phyloP scores from a whole-genome alignment of 2,113 vertebrate species.

The Paratilapia polleni region DNA sequence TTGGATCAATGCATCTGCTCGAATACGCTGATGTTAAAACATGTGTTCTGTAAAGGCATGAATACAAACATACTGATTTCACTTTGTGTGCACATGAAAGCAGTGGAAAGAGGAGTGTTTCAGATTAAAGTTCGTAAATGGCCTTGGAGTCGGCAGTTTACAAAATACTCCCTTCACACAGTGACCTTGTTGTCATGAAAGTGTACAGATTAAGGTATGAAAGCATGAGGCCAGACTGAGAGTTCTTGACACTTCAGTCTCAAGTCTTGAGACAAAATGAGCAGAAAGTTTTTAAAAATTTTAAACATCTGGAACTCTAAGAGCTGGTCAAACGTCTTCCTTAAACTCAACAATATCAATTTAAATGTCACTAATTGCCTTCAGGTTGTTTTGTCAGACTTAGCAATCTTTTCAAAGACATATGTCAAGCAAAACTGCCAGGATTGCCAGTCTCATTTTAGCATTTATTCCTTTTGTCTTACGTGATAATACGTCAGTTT shows the following conservation, averaged over 20 bases:
- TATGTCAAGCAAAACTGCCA: neutral
- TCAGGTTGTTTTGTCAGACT: neutral
- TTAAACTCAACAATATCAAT: neutral
- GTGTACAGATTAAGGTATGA: neutral
- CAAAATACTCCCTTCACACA: neutral
- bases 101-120: neutral
- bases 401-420: neutral
- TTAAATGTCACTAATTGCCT: neutral
- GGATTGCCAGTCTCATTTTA: no score
- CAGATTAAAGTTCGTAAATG: neutral
- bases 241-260: neutral
- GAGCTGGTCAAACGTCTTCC: neutral
- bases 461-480: no score
- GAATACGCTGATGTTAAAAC: neutral
- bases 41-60: slow-evolving; percentile 10
- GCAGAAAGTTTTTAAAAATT: neutral
- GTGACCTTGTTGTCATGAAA: neutral
- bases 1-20: neutral
- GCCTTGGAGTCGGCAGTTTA: neutral
- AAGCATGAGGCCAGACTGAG: neutral
- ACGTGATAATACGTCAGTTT: neutral
- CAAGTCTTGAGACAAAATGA: neutral
- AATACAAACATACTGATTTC: slow-evolving; percentile 13
- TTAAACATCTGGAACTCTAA: neutral
- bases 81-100: neutral